Percentiles rank a stretch among this genome's conserved stretches.
phyloP scores from a whole-genome alignment of 2,888 invertebrate species.

The Temnothorax unifasciatus region DNA sequence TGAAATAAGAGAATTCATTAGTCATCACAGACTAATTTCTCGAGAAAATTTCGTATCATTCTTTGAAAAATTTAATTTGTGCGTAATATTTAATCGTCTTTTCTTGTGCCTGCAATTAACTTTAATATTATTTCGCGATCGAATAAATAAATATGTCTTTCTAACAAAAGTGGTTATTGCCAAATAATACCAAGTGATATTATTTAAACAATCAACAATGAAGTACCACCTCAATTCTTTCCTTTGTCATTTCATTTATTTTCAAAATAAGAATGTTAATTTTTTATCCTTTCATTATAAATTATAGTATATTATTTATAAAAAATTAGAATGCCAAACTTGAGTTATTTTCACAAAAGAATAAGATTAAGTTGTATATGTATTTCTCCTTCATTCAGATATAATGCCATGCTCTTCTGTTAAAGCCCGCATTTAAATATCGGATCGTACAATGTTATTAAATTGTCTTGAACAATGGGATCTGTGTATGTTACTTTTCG shows the following conservation, averaged over 20 bases:
- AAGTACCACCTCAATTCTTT: background rate
- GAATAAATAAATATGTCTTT: background rate
- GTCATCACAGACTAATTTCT: background rate
- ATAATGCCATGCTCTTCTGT: background rate
- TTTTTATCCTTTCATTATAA: background rate
- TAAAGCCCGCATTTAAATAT: conserved; percentile 6
- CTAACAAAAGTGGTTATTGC: background rate
- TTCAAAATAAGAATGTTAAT: background rate
- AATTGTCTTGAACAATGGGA: background rate
- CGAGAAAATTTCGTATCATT: background rate
- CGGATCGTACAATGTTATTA: background rate
- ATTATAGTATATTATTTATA: background rate
- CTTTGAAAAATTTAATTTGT: background rate
- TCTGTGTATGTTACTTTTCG: background rate
- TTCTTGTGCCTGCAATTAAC: background rate
- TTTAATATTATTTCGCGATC: background rate
- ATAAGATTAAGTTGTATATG: background rate
- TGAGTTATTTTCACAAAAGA: background rate
- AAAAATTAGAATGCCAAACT: background rate
- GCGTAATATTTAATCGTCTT: background rate
- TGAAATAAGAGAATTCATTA: background rate
- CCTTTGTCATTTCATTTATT: background rate
- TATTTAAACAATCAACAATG: background rate
- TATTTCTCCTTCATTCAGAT: background rate
- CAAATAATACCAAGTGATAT: too few species aligned